A percentile compares a stretch with the other conserved stretches of the same genome.
phyloP scores from a whole-genome alignment of 2,113 vertebrate species.

The Mellivora capensis region DNA sequence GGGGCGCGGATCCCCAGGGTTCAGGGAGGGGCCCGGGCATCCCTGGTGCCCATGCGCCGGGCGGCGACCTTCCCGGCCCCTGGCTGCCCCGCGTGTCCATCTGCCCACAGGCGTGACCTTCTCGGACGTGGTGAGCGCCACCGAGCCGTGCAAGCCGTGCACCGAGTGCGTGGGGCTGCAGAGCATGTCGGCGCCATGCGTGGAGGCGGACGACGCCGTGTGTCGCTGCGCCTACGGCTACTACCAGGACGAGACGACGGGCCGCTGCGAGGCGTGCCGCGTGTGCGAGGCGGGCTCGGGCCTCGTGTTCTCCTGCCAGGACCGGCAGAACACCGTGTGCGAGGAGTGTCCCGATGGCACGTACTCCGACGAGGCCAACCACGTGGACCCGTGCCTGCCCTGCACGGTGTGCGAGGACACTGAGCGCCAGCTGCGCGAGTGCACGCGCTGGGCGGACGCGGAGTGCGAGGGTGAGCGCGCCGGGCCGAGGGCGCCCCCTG shows the following conservation, averaged over 20 bases:
- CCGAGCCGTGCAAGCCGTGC: slow-evolving; percentile 88
- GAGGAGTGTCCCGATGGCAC: slow-evolving; percentile 92
- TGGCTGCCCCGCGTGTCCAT: background rate
- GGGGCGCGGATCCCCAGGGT: no score
- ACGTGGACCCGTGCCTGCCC: slow-evolving; percentile 95
- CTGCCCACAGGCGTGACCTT: slow-evolving; percentile 89
- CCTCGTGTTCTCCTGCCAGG: slow-evolving; percentile 86
- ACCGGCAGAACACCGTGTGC: slow-evolving; percentile 89
- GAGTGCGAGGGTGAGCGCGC: slow-evolving; percentile 86
- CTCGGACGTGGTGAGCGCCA: slow-evolving; percentile 92
- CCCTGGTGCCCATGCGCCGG: background rate
- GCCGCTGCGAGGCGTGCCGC: slow-evolving; percentile 85
- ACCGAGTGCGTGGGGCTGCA: slow-evolving; percentile 90
- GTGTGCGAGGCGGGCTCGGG: slow-evolving; percentile 89
- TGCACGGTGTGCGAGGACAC: slow-evolving; percentile 94
- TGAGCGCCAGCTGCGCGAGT: slow-evolving; percentile 83
- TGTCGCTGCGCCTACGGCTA: slow-evolving; percentile 92
- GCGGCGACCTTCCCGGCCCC: background rate
- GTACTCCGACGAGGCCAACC: slow-evolving; percentile 93
- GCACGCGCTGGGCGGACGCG: slow-evolving; percentile 84
- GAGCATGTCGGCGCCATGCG: slow-evolving; percentile 93
- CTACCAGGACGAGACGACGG: slow-evolving; percentile 78
- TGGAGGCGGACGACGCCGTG: slow-evolving; percentile 94
- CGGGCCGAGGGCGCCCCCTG: background rate
- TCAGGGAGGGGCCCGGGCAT: no score